These are phyloP conservation scores for Trisateles emortualis DNA, from an alignment of 2,888 invertebrate genomes.

Conservation along the genomic window DNA sequence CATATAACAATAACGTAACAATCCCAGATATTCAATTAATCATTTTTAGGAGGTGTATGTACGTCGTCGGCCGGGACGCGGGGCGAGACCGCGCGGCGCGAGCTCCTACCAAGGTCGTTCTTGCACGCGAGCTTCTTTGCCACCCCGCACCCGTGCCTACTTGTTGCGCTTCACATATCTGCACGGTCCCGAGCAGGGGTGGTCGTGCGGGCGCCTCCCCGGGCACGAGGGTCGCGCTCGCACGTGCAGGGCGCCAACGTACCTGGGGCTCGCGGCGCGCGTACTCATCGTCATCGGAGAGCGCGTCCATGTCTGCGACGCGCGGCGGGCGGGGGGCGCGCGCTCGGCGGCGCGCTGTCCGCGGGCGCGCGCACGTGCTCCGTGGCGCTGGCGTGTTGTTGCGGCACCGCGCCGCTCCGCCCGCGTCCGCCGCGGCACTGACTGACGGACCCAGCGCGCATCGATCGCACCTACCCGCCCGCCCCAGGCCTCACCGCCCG, in stretches of 20 bases:
- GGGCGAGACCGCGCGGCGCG: constrained; percentile 65
- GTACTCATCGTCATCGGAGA: constrained; percentile 84
- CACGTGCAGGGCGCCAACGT: constrained; percentile 46
- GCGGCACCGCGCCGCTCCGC: constrained; percentile 81
- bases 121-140: constrained; percentile 70
- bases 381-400: constrained; percentile 68
- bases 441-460: constrained; percentile 70
- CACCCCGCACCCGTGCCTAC: constrained; percentile 58
- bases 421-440: constrained; percentile 83
- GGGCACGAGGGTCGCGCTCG: constrained; percentile 28
- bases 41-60: constrained; percentile 45
- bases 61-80: constrained; percentile 55
- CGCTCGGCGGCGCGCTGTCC: constrained; percentile 75
- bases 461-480: constrained; percentile 70
- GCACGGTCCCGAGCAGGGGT: constrained; percentile 34
- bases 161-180: constrained; percentile 69
- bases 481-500: constrained; percentile 56
- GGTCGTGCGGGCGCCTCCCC: constrained; percentile 45
- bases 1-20: constrained; percentile 14
- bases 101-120: constrained; percentile 72
- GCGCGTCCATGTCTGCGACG: constrained; percentile 78
- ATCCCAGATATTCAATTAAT: constrained; percentile 28
- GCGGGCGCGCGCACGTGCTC: constrained; percentile 77
- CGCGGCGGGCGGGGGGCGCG: constrained; percentile 65
- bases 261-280: constrained; percentile 82